A percentile compares a stretch with the other conserved stretches of the same genome.
phyloP scores from a whole-genome alignment of 2,888 invertebrate genomes.

The Eristalinus sepulchralis region DNA sequence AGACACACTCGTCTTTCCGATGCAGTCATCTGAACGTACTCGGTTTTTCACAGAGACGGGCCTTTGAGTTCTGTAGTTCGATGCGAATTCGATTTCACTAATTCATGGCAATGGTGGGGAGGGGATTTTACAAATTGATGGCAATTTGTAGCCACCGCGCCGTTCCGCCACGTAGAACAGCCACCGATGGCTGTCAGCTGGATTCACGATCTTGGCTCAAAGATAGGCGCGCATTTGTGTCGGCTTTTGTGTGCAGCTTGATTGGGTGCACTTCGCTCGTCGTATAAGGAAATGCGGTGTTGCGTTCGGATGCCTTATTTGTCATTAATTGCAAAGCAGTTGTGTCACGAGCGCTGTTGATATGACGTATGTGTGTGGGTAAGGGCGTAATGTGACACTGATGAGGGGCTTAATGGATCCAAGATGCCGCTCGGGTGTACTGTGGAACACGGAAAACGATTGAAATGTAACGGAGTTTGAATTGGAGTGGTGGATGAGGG shows the following conservation, averaged over 20 bases:
- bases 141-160: background rate
- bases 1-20: background rate
- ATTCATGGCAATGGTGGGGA: background rate
- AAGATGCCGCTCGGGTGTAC: background rate
- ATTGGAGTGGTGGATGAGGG: background rate
- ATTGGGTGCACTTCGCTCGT: background rate
- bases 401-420: constrained; percentile 34
- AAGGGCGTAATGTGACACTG: constrained; percentile 53
- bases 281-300: constrained; percentile 44
- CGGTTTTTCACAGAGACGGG: background rate
- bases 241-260: background rate
- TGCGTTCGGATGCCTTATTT: constrained; percentile 49
- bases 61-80: background rate
- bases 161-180: background rate
- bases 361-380: background rate
- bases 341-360: background rate
- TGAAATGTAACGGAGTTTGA: background rate
- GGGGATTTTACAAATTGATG: background rate
- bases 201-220: background rate
- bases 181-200: background rate
- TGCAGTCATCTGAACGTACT: background rate
- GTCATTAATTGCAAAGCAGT: constrained; percentile 38
- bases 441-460: background rate
- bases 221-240: background rate
- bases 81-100: constrained; percentile 1